Conservation (phyloP, 2,888 invertebrate species). For the Ormyrus thymus region DNA sequence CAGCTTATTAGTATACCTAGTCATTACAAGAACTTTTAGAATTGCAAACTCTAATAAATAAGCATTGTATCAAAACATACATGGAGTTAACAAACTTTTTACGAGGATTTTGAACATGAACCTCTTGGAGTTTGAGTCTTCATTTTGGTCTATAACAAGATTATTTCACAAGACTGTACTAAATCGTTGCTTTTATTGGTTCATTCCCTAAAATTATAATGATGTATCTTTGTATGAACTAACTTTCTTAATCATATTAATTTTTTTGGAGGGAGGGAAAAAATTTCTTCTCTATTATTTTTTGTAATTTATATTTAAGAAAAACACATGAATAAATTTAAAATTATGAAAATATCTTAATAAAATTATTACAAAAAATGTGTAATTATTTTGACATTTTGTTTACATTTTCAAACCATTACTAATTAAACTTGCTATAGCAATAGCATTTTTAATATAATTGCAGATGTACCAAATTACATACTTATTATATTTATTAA, state of each 20-base stretch:
- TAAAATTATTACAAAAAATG: conserved; percentile 50
- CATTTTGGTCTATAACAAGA: too few species aligned
- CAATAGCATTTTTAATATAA: conserved; percentile 16
- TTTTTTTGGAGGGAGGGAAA: conserved; percentile 18
- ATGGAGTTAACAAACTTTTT: too few species aligned
- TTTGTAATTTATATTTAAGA: conserved; percentile 29
- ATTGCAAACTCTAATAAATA: too few species aligned
- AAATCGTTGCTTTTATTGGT: background rate
- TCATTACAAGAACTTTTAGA: too few species aligned
- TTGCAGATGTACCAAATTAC: conserved; percentile 23
- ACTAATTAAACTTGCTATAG: conserved; percentile 29
- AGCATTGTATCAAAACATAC: too few species aligned
- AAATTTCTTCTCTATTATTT: conserved; percentile 1
- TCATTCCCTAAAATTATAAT: too few species aligned
- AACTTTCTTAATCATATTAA: background rate
- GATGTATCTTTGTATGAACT: too few species aligned
- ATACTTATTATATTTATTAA: conserved; percentile 10
- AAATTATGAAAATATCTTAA: conserved; percentile 41
- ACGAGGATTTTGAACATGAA: too few species aligned
- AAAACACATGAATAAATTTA: conserved; percentile 37
- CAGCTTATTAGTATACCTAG: too few species aligned
- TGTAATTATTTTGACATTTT: conserved; percentile 31
- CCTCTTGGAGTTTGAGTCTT: too few species aligned
- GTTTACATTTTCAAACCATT: conserved; percentile 33
- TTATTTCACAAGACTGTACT: too few species aligned